Evolutionary conservation across 2,797 vertebrate species (phyloP).

Genomic region (Artibeus jamaicensis): DNA sequence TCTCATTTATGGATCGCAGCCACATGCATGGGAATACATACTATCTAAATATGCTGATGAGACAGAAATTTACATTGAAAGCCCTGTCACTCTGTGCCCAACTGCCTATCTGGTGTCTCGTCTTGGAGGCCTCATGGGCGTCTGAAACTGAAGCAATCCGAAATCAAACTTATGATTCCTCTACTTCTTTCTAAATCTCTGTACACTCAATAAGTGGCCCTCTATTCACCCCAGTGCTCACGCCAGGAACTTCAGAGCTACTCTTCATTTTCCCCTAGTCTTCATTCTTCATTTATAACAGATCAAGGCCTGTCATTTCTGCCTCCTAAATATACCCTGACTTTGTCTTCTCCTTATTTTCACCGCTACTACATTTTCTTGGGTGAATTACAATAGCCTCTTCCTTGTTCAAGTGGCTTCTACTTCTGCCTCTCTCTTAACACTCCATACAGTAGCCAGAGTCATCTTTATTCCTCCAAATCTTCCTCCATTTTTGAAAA

Average conservation of each 20-base stretch:
- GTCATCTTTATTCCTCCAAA: constrained; percentile 24
- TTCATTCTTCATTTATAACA: not conserved
- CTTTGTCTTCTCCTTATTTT: not conserved
- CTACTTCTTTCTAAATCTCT: not conserved
- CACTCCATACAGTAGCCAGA: not conserved
- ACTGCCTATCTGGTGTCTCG: not conserved
- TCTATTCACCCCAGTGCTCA: not conserved
- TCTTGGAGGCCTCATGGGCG: not conserved
- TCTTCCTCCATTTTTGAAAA: constrained; percentile 19
- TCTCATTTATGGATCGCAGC: not conserved
- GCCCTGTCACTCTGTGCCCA: not conserved
- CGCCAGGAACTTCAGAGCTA: not conserved
- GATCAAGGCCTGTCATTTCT: not conserved
- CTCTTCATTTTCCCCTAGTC: not conserved
- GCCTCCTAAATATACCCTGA: not conserved
- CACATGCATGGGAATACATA: not conserved
- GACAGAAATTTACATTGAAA: not conserved
- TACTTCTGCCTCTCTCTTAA: not conserved
- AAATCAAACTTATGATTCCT: constrained; percentile 15
- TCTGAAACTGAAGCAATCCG: not conserved
- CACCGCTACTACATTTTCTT: not conserved
- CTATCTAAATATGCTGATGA: not conserved
- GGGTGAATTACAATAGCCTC: not conserved
- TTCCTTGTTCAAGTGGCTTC: not conserved
- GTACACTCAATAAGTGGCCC: not conserved